These are phyloP conservation scores for Lepidurus couesii DNA, from an alignment of 1,140 invertebrate species.

Conservation along the genomic window DNA sequence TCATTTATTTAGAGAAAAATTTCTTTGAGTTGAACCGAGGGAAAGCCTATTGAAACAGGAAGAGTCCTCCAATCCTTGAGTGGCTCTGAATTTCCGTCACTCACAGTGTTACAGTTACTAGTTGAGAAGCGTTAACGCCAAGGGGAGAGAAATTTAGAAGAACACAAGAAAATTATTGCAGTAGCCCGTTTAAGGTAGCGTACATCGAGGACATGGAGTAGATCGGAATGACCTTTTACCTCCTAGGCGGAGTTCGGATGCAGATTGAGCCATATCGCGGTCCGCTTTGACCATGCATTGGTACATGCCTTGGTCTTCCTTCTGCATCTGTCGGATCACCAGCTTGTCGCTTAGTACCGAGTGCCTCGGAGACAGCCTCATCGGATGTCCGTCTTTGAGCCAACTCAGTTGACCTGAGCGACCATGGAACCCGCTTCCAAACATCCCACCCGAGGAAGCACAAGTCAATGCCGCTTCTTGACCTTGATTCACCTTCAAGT, in stretches of 20 bases:
- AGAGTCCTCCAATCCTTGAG: too few relatives aligned
- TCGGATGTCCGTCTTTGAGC: slow-evolving; percentile 57
- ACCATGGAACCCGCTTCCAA: not conserved
- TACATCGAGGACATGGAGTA: not conserved
- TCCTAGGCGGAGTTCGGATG: slow-evolving; percentile 70
- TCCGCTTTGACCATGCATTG: slow-evolving; percentile 60
- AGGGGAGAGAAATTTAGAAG: too few relatives aligned
- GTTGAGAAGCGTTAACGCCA: too few relatives aligned
- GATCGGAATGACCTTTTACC: slow-evolving; percentile 49
- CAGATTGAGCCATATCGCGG: slow-evolving; percentile 71
- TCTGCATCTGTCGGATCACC: slow-evolving; percentile 41
- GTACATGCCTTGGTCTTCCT: slow-evolving; percentile 71
- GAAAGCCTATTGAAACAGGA: too few relatives aligned
- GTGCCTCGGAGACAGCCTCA: slow-evolving; percentile 48
- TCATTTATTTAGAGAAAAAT: too few relatives aligned
- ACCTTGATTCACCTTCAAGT: slow-evolving; percentile 5
- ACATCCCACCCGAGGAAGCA: not conserved
- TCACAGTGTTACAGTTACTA: too few relatives aligned
- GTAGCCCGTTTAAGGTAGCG: not conserved
- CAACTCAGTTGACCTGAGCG: slow-evolving; percentile 39
- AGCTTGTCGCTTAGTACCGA: slow-evolving; percentile 43
- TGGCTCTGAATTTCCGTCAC: too few relatives aligned
- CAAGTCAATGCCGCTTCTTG: not conserved
- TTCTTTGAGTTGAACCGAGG: too few relatives aligned
- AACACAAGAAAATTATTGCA: not conserved